These are phyloP conservation scores for Oostethus manadensis DNA, from an alignment of 2,113 vertebrate species.

Conservation along the genomic window DNA sequence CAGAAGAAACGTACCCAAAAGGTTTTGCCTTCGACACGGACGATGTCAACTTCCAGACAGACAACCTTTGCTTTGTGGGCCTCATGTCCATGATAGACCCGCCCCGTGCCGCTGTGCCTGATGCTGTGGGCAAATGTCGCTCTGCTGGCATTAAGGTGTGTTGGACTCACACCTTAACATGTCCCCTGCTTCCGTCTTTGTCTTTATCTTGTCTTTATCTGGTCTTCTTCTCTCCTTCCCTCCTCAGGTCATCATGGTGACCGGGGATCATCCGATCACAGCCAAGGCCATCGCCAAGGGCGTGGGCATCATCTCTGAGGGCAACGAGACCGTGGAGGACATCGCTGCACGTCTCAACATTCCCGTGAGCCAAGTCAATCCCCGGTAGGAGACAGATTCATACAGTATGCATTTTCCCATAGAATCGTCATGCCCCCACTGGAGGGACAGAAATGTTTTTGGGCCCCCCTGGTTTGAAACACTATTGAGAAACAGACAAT, in stretches of 20 bases:
- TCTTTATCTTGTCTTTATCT: not conserved
- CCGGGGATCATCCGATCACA: slow-evolving; percentile 88
- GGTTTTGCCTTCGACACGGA: slow-evolving; percentile 88
- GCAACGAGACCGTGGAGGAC: slow-evolving; percentile 89
- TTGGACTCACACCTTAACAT: not conserved
- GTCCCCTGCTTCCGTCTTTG: not conserved
- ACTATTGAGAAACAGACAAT: too few relatives aligned
- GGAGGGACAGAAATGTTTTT: too few relatives aligned
- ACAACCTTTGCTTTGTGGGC: slow-evolving; percentile 87
- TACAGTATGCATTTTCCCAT: not conserved
- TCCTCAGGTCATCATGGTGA: slow-evolving; percentile 85
- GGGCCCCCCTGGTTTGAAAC: too few relatives aligned
- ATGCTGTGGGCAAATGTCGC: slow-evolving; percentile 87
- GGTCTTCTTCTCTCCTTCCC: not conserved
- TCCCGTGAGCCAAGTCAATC: slow-evolving; percentile 86
- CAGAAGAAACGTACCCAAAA: slow-evolving; percentile 84
- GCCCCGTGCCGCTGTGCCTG: slow-evolving; percentile 83
- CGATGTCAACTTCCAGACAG: slow-evolving; percentile 84
- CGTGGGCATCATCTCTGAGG: slow-evolving; percentile 90
- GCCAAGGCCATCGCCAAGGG: slow-evolving; percentile 92
- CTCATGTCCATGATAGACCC: slow-evolving; percentile 95
- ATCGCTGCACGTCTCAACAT: slow-evolving; percentile 89
- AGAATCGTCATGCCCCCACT: too few relatives aligned
- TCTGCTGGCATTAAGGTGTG: slow-evolving; percentile 84
- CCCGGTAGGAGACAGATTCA: slow-evolving; percentile 67